Percentiles rank a stretch among this genome's conserved stretches.
Conservation (phyloP, 2,888 invertebrate species). For the Aleiodes alternator region DNA sequence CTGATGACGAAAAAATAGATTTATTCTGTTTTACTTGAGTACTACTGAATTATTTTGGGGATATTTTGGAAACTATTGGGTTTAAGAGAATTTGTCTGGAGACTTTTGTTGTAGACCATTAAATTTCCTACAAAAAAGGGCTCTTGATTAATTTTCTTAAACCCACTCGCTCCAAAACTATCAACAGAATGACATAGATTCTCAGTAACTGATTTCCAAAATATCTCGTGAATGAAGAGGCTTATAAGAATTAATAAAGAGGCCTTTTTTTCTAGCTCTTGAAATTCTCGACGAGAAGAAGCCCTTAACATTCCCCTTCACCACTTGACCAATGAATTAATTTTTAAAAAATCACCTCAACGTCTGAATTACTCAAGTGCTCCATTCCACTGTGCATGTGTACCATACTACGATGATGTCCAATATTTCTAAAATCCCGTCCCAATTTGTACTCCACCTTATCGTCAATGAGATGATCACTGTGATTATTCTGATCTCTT, state of each 20-base stretch:
- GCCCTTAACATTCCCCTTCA: too few species aligned
- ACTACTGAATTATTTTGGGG: too few species aligned
- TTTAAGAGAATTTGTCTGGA: background rate
- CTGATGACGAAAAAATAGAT: too few species aligned
- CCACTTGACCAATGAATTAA: background rate
- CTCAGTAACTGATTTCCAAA: too few species aligned
- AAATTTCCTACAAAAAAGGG: too few species aligned
- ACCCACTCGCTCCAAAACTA: background rate
- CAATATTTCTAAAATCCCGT: conserved; percentile 68
- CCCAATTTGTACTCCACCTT: conserved; percentile 69
- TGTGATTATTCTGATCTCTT: conserved; percentile 68
- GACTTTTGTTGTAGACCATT: background rate
- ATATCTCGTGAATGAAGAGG: background rate
- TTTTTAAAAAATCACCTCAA: conserved; percentile 63
- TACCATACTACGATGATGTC: conserved; percentile 68
- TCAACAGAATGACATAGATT: background rate
- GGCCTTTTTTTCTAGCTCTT: background rate
- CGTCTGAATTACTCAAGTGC: conserved; percentile 69
- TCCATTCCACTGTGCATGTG: conserved; percentile 70
- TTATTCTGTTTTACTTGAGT: too few species aligned
- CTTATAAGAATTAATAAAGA: background rate
- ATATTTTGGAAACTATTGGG: too few species aligned
- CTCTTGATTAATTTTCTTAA: background rate
- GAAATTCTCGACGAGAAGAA: background rate
- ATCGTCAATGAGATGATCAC: conserved; percentile 67